Base-by-base conservation (phyloP, 2,888 invertebrate species). In the Oxystoma pomonae region DNA sequence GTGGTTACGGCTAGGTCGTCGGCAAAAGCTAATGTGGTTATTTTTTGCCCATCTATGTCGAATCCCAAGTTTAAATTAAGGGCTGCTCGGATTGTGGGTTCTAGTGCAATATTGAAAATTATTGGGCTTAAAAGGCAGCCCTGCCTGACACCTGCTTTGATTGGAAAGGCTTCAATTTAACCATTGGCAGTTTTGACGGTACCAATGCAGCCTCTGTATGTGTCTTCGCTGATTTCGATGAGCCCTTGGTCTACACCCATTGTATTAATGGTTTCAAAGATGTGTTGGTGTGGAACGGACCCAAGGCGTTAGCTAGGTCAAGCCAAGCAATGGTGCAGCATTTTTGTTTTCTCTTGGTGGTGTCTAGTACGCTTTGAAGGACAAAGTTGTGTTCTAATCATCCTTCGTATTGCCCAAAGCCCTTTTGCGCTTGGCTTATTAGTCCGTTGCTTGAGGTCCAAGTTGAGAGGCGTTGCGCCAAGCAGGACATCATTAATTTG, bases 301-400 rank as follows among this genome's bases (percentile, higher is more conserved):
- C 75, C 63, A 79, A 78, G 1, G 80, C 78, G 35, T 80, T 80
- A 7, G 73, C 60, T 2, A 78, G 64, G 61, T 80, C 77, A 52
- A 79, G 63, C 75, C 76, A 78, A 1, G 76, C 75, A 0, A 78
- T 69, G 16, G 70, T 70, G 2, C 74, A 16, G 63, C 63, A 1
- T 17, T 52, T 58, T 17, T 1, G 55, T 2, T 20, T 56, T 55
- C 63, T 50, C 17, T 61, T 20, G 16, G 72, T 69, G 50, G 72
- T 72, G 1, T 65, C 63, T 0, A 74, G 64, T 35, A 69, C 67
- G 18, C 71, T 69, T 68, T 75, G 74, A 16, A 77, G 58, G 55
- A 74, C 66, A 65, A 72, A 78, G 65, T 76, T 78, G 64, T 77
- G 76, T 64, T 78, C 77, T 2, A 70, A 66, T 35, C 73, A 75